These are phyloP conservation scores for Dendrophyllia cribrosa DNA, from an alignment of 64 coral and sea anemone species.

Conservation along the genomic window DNA sequence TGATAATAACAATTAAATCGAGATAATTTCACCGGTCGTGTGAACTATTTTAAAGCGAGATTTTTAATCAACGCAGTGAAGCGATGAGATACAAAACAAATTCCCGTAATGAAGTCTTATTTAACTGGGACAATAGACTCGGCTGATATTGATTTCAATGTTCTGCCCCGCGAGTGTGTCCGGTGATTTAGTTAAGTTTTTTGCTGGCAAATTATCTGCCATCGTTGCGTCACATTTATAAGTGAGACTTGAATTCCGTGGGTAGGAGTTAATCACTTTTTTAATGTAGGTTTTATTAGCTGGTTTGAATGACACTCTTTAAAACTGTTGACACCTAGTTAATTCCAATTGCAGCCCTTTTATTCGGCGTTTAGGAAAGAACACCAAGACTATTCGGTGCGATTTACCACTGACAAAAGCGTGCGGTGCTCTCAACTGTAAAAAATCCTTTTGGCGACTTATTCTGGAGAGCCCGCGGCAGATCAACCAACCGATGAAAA, in stretches of 20 bases:
- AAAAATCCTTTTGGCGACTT: slow-evolving; percentile 44
- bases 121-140: slow-evolving; percentile 20
- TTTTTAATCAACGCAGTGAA: slow-evolving; percentile 49
- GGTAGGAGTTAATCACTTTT: slow-evolving; percentile 69
- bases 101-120: slow-evolving; percentile 29
- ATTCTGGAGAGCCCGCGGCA: slow-evolving; percentile 21
- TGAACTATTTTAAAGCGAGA: neutral
- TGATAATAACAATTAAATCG: slow-evolving; percentile 33
- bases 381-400: neutral
- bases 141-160: neutral
- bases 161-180: neutral
- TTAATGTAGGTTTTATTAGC: slow-evolving; percentile 78
- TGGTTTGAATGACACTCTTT: slow-evolving; percentile 81
- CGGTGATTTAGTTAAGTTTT: neutral
- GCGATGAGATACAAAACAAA: slow-evolving; percentile 34
- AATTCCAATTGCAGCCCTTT: slow-evolving; percentile 84
- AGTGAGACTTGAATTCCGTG: neutral
- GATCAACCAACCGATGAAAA: slow-evolving; percentile 38
- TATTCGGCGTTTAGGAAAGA: slow-evolving; percentile 88
- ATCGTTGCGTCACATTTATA: neutral
- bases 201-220: neutral
- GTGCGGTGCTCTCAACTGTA: slow-evolving; percentile 34
- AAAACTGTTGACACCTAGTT: slow-evolving; percentile 97
- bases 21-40: slow-evolving; percentile 25
- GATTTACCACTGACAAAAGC: slow-evolving; percentile 23